Conservation (phyloP, 2,888 invertebrate genomes). For the Philereme vetulata region DNA sequence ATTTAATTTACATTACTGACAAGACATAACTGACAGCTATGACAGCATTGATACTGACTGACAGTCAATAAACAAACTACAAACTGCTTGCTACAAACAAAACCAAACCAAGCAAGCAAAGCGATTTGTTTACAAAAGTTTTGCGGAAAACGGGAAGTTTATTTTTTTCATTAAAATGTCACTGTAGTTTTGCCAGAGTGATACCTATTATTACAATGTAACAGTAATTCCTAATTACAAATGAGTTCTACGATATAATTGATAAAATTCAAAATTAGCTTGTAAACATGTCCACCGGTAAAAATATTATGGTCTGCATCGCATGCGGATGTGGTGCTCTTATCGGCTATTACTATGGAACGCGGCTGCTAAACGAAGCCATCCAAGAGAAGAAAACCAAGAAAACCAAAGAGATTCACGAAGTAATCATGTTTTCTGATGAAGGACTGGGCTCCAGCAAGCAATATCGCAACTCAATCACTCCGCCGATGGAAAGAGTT, state of each 20-base stretch:
- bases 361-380: not conserved
- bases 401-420: conserved; percentile 31
- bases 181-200: too few species aligned
- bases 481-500: conserved; percentile 29
- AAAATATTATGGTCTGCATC: conserved; percentile 9
- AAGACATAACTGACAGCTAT: too few species aligned
- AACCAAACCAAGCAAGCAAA: too few species aligned
- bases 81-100: too few species aligned
- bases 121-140: too few species aligned
- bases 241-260: not conserved
- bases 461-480: conserved; percentile 24
- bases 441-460: conserved; percentile 20
- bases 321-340: conserved; percentile 23
- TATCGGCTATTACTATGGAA: conserved; percentile 25
- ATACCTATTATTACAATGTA: not conserved
- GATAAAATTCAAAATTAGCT: not conserved
- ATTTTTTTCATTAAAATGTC: too few species aligned
- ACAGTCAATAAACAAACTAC: too few species aligned
- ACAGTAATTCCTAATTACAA: not conserved
- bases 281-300: conserved; percentile 14
- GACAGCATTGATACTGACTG: too few species aligned
- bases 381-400: conserved; percentile 7
- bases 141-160: too few species aligned
- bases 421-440: conserved; percentile 37
- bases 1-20: too few species aligned